Evolutionary conservation across 2,113 vertebrate species (phyloP).

Genomic region (Mustelus asterias): DNA sequence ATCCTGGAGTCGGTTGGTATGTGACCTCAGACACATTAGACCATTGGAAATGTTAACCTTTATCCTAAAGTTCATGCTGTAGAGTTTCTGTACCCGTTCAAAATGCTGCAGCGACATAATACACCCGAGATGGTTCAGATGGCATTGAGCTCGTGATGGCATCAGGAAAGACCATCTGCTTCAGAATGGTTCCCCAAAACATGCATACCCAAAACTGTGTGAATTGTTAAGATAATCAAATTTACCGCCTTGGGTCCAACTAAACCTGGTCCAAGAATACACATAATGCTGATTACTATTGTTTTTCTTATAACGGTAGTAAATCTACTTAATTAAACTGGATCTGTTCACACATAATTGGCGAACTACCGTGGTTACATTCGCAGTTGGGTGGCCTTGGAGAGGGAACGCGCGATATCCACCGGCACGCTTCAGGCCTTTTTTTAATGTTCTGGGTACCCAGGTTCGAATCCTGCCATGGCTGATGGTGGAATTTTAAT

Average conservation of each 20-base stretch:
- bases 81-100: neutral
- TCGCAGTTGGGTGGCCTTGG: no score
- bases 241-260: neutral
- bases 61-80: neutral
- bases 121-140: neutral
- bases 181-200: neutral
- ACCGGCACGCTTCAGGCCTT: no score
- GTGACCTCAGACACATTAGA: no score
- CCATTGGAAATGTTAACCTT: neutral
- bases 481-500: no score
- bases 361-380: neutral
- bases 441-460: no score
- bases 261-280: neutral
- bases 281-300: neutral
- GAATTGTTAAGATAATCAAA: neutral
- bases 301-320: neutral
- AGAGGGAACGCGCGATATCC: no score
- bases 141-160: neutral
- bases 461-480: no score
- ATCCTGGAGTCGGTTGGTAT: no score
- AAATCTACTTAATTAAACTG: neutral
- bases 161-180: neutral
- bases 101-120: neutral
- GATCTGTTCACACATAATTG: neutral
- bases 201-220: neutral